Evolutionary conservation across 2,113 vertebrate genomes (phyloP).

Genomic region (Apodemus sylvaticus): DNA sequence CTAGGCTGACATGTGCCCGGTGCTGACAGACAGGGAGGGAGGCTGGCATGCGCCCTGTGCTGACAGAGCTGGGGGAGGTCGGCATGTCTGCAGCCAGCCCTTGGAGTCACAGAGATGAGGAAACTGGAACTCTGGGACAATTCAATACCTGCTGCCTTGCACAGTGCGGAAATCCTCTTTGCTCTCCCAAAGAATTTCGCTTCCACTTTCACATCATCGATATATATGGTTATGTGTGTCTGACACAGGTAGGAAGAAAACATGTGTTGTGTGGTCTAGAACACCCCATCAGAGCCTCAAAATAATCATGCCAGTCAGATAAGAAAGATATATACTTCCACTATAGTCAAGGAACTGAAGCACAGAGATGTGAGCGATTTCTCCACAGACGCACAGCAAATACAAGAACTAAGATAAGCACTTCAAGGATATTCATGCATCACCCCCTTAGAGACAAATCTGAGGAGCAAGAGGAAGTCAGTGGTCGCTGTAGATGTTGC

Average conservation of each 20-base stretch:
- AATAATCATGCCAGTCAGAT: not conserved
- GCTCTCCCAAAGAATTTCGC: not conserved
- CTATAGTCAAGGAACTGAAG: not conserved
- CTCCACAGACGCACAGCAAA: not conserved
- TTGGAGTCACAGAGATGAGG: not conserved
- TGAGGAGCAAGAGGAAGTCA: not conserved
- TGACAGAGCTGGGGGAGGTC: not conserved
- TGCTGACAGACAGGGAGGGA: not conserved
- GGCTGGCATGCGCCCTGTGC: not conserved
- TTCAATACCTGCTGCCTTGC: no score
- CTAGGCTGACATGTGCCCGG: no score
- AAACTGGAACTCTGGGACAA: not conserved
- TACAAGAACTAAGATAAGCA: not conserved
- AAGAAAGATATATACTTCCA: not conserved
- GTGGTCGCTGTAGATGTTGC: not conserved
- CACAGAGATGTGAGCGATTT: not conserved
- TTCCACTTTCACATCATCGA: not conserved
- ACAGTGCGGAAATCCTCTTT: no score
- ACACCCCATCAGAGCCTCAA: not conserved
- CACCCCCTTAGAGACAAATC: not conserved
- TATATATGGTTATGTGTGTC: not conserved
- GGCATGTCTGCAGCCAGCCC: not conserved
- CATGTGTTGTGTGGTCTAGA: not conserved
- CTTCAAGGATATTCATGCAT: fast-evolving
- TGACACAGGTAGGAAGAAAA: not conserved